Evolutionary conservation across 2,113 vertebrate species (phyloP), one percentile per base, ranked within the genome.

Genomic region (Sceloporus undulatus): DNA sequence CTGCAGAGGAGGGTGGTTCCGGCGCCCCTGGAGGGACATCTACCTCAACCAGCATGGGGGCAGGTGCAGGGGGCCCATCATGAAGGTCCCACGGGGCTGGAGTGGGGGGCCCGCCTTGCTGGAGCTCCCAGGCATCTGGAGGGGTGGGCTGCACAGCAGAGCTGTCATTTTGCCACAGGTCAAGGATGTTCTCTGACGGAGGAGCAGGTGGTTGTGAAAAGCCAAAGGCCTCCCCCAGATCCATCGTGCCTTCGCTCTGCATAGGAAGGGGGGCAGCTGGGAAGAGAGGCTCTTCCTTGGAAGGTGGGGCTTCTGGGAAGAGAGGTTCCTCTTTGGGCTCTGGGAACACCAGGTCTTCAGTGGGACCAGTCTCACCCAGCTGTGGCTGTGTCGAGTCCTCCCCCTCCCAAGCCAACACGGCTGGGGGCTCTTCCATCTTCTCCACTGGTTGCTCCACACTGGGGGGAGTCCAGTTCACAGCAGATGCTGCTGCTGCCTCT

Each of bases 101-200:
- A 48, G 87, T 94, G 87, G 92, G 94, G 88, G 92, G 95, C 85
- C 88, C 94, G 18, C 82, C 82, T 29, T 71, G 82, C 81, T 84
- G 87, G 48, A 86, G 80, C 81, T 90, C 88, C 48, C 90, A 0
- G 23, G 93, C 42, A 0, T 96, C 52, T 1, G 92, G 82, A 0
- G 93, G 88, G 13, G 93, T 91, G 90, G 93, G 92, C 4, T 93
- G 91, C 88, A 91, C 92, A 14, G 42, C 79, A 0, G 88, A 89
- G 82, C 94, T 95, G 0, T 96, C 96, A 2, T 95, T 96, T 91
- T 98, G 98, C 98, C 98, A 99, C 94, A 99, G 95, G 94, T 98
- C 97, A 9, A 98, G 96, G 92, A 98, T 97, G 96, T 89, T 96
- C 87, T 94, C 94, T 0, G 95, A 40, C 38, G 91, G 93, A 18